Conservation (phyloP, 2,113 vertebrate species). For the Speoplatyrhinus poulsoni region DNA sequence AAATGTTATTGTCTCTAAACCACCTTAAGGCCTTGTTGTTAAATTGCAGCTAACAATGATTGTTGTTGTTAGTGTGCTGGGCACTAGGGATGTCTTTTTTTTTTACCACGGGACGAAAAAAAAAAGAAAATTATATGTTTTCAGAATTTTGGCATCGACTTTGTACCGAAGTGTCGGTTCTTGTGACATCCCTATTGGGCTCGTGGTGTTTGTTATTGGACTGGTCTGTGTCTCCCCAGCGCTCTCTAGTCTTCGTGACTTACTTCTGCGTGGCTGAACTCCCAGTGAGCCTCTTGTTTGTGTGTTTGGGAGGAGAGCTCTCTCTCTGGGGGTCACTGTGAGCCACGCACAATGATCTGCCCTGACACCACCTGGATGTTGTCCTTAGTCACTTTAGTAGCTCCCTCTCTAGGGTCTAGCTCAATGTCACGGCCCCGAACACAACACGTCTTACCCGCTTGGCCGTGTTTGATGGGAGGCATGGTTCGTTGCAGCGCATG, state of each 20-base stretch:
- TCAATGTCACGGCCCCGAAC: not conserved
- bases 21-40: too few relatives aligned
- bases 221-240: slow-evolving; percentile 7
- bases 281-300: slow-evolving; percentile 45
- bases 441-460: not conserved
- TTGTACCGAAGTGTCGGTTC: too few relatives aligned
- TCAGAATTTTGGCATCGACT: too few relatives aligned
- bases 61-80: too few relatives aligned
- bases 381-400: slow-evolving; percentile 31
- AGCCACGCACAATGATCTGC: slow-evolving; percentile 19
- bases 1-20: too few relatives aligned
- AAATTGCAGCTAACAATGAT: too few relatives aligned
- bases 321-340: slow-evolving; percentile 26
- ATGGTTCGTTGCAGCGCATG: slow-evolving; percentile 1
- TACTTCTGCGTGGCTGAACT: slow-evolving; percentile 36
- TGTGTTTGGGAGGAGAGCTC: slow-evolving; percentile 3
- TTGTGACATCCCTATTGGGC: too few relatives aligned
- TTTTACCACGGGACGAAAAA: too few relatives aligned
- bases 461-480: not conserved
- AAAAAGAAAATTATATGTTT: too few relatives aligned
- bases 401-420: slow-evolving; percentile 24
- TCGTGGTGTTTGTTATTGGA: slow-evolving; percentile 21
- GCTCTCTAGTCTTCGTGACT: slow-evolving; percentile 22
- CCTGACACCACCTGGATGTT: slow-evolving; percentile 45
- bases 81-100: too few relatives aligned